These are phyloP conservation scores for Oconnorella tubifera DNA, from an alignment of 2,888 invertebrate genomes.

Conservation along the genomic window DNA sequence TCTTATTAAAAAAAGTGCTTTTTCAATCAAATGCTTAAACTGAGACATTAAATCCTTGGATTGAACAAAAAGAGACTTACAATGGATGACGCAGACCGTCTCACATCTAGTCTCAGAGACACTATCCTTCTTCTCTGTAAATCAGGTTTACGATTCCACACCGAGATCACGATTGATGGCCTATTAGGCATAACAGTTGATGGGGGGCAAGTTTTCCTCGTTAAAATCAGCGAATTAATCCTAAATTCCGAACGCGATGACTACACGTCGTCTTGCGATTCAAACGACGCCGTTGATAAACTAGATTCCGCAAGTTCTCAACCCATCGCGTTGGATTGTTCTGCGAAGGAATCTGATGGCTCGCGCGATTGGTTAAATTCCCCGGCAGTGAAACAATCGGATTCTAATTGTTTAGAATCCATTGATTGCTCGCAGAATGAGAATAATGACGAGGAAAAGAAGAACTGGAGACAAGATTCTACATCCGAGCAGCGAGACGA, in stretches of 20 bases:
- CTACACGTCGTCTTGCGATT: neutral
- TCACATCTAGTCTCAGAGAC: conserved; percentile 6
- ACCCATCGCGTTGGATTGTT: neutral
- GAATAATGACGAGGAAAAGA: neutral
- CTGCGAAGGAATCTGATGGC: neutral
- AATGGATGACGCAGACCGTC: neutral
- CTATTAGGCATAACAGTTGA: conserved; percentile 19
- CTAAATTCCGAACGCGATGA: neutral
- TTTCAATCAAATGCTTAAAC: no score
- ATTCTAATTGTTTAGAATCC: neutral
- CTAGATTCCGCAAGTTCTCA: no score
- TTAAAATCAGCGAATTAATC: conserved; percentile 14
- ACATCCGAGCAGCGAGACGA: neutral
- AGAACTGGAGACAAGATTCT: no score
- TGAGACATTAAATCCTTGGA: no score
- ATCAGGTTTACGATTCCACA: conserved; percentile 15
- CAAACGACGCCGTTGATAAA: no score
- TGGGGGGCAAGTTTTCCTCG: conserved; percentile 9
- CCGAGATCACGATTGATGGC: conserved; percentile 19
- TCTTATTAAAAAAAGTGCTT: no score
- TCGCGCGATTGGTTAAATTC: neutral
- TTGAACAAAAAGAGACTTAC: no score
- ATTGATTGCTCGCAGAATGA: neutral
- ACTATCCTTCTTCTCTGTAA: conserved; percentile 21
- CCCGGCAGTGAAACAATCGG: no score